Evolutionary conservation across 2,797 vertebrate genomes (phyloP).

Genomic region (Melopsittacus undulatus): DNA sequence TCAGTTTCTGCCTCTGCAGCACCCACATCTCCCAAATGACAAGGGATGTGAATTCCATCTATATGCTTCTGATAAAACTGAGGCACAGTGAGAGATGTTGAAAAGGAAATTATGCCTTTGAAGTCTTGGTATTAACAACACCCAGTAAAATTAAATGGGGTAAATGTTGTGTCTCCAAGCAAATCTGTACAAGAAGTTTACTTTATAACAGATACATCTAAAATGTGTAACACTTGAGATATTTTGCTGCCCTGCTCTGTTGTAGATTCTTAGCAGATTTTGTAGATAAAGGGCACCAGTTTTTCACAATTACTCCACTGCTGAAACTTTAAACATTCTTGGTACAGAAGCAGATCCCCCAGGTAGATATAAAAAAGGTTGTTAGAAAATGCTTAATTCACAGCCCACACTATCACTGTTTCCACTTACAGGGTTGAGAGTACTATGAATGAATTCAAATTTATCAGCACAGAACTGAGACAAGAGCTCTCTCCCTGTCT

Average conservation of each 20-base stretch:
- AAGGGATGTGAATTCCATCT: background rate
- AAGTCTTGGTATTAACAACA: background rate
- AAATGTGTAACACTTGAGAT: fast-evolving
- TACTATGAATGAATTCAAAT: background rate
- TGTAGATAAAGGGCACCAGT: background rate
- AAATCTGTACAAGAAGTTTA: background rate
- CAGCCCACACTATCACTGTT: background rate
- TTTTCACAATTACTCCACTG: background rate
- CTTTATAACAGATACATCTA: background rate
- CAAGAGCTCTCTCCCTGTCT: background rate
- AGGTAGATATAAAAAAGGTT: background rate
- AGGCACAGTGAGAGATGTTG: background rate
- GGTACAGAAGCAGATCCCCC: background rate
- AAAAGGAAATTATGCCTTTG: background rate
- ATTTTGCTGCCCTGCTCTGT: background rate
- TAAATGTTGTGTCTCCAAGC: background rate
- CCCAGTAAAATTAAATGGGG: background rate
- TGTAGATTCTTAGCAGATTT: background rate
- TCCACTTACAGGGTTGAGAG: background rate
- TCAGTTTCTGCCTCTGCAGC: background rate
- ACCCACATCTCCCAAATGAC: background rate
- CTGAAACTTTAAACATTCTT: background rate
- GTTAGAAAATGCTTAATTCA: background rate
- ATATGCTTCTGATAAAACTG: background rate
- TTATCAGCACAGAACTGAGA: background rate